Evolutionary conservation across 2,888 invertebrate genomes (phyloP).

Genomic region (Sthenelais limicola): DNA sequence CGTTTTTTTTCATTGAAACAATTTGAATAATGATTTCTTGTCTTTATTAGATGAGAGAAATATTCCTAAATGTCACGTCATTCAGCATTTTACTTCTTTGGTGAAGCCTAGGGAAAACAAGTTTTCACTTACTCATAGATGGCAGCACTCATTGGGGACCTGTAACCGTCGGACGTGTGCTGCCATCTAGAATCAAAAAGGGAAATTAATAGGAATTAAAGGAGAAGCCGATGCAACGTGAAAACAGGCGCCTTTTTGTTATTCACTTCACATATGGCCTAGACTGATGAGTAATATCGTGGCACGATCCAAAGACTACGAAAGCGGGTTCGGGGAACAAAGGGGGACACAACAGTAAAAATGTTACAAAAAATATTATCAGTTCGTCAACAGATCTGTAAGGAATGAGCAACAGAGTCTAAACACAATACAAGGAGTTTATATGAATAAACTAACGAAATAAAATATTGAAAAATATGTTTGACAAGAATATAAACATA

Average conservation of each 20-base stretch:
- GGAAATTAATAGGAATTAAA: conserved; percentile 33
- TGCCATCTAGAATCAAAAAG: conserved; percentile 40
- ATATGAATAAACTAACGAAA: not conserved
- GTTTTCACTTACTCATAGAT: conserved; percentile 37
- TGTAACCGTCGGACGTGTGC: conserved; percentile 34
- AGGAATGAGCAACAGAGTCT: conserved; percentile 8
- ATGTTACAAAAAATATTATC: too few relatives aligned
- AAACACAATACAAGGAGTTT: conserved; percentile 5
- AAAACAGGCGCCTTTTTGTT: too few relatives aligned
- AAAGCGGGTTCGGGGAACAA: not conserved
- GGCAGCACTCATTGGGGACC: conserved; percentile 37
- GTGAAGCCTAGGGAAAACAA: conserved; percentile 27
- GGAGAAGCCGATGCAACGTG: not conserved
- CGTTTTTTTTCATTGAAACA: too few relatives aligned
- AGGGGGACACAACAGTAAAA: conserved; percentile 10
- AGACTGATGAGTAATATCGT: too few relatives aligned
- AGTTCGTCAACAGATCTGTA: too few relatives aligned
- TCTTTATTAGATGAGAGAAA: too few relatives aligned
- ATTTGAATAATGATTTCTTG: too few relatives aligned
- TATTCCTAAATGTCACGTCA: too few relatives aligned
- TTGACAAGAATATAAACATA: not conserved
- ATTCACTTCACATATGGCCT: too few relatives aligned
- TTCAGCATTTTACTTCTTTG: too few relatives aligned
- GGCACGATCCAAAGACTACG: not conserved
- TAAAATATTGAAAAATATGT: not conserved